These are phyloP conservation scores for Epistrophe grossulariae DNA, from an alignment of 2,888 invertebrate genomes.

Conservation along the genomic window DNA sequence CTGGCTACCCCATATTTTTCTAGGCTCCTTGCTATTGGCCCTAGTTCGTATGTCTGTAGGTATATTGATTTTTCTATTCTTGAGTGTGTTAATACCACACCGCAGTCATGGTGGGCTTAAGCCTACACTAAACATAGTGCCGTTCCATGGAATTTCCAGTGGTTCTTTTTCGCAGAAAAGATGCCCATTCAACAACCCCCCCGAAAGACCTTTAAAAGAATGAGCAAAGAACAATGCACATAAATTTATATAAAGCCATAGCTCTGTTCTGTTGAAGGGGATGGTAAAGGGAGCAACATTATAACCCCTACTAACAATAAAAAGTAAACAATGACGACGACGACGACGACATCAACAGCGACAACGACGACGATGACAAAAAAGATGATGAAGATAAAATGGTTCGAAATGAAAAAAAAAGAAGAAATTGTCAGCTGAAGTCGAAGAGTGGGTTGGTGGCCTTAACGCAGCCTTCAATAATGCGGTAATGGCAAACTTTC, in stretches of 20 bases:
- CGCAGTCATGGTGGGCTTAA: constrained; percentile 55
- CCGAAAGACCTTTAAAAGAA: constrained; percentile 45
- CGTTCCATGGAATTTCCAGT: constrained; percentile 7
- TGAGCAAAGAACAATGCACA: constrained; percentile 15
- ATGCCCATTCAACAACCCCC: constrained; percentile 3
- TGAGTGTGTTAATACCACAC: constrained; percentile 57
- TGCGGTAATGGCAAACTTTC: constrained; percentile 61
- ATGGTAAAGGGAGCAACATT: neutral
- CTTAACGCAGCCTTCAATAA: constrained; percentile 58
- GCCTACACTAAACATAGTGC: constrained; percentile 29
- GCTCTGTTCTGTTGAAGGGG: neutral
- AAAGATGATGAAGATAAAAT: constrained; percentile 27
- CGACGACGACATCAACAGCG: constrained; percentile 13
- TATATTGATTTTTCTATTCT: constrained; percentile 68
- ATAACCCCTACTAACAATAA: constrained; percentile 18
- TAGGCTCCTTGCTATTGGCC: constrained; percentile 63
- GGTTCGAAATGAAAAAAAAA: neutral
- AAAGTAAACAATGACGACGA: constrained; percentile 9
- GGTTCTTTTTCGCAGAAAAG: constrained; percentile 7
- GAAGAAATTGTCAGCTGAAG: neutral
- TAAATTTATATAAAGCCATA: neutral
- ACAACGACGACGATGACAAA: constrained; percentile 22
- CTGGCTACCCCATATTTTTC: constrained; percentile 37
- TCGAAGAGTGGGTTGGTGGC: constrained; percentile 25
- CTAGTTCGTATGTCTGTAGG: constrained; percentile 47